Percentiles rank a stretch among this genome's conserved stretches.
Conservation (phyloP, 2,797 vertebrate species). For the Etheostoma perlongum region DNA sequence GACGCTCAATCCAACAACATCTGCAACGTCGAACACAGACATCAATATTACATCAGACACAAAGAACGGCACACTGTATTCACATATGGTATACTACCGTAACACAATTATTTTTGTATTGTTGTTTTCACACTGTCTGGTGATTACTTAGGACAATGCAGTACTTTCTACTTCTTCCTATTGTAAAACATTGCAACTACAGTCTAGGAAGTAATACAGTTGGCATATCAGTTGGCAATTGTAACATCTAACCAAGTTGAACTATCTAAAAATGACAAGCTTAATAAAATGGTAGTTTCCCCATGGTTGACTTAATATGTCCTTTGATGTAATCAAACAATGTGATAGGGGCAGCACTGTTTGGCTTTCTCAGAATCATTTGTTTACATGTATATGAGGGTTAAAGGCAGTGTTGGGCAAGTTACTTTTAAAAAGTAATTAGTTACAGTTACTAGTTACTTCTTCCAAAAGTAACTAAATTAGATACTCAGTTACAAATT, state of each 20-base stretch:
- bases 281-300: neutral
- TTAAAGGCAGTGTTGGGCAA: too few species aligned
- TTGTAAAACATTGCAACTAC: neutral
- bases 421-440: too few species aligned
- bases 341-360: neutral
- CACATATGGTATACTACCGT: neutral
- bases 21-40: slow-evolving; percentile 12
- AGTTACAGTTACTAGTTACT: too few species aligned
- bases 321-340: neutral
- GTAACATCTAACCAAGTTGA: neutral
- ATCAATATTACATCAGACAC: slow-evolving; percentile 7
- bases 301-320: neutral
- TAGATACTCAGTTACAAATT: too few species aligned
- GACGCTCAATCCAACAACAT: slow-evolving; percentile 21
- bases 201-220: neutral
- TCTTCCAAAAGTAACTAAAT: too few species aligned
- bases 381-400: too few species aligned
- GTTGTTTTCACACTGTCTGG: neutral
- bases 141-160: neutral
- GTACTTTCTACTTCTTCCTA: neutral
- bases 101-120: too few species aligned
- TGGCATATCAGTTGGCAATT: neutral
- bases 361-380: too few species aligned
- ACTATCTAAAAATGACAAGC: neutral
- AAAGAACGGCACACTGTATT: neutral